phyloP scores from a whole-genome alignment of 2,888 invertebrate genomes.

The Xestoiulus laeticollis region DNA sequence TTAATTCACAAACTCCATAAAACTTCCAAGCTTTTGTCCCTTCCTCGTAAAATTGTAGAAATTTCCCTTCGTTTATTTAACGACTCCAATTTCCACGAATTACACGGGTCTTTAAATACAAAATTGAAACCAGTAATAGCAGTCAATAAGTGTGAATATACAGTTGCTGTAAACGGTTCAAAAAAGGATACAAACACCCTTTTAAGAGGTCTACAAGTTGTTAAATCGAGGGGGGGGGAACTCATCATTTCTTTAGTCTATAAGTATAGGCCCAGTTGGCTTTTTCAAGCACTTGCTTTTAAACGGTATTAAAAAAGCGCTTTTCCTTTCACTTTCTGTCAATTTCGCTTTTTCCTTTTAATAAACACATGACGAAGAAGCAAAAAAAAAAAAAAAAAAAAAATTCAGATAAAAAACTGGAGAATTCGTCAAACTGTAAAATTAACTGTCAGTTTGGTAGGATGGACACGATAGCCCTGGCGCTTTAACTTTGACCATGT shows the following conservation, averaged over 20 bases:
- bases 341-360: constrained; percentile 36
- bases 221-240: background rate
- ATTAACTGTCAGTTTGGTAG: constrained; percentile 39
- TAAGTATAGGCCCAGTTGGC: background rate
- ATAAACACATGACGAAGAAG: constrained; percentile 30
- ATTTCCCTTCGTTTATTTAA: background rate
- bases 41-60: too few species aligned
- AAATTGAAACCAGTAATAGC: constrained; percentile 13
- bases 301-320: background rate
- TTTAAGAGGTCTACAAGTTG: constrained; percentile 6
- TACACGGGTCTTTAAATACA: constrained; percentile 29
- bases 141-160: background rate
- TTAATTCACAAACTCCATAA: too few species aligned
- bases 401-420: background rate
- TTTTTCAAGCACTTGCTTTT: background rate
- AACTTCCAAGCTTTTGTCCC: too few species aligned
- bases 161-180: background rate
- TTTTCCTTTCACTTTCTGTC: constrained; percentile 36
- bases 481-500: constrained; percentile 41
- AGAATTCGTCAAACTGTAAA: constrained; percentile 35
- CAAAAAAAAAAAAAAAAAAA: background rate
- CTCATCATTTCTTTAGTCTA: background rate
- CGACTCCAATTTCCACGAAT: background rate
- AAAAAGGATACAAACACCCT: background rate
- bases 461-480: constrained; percentile 12